Evolutionary conservation across 2,888 invertebrate genomes (phyloP).

Genomic region (Apomyelois bistriatella): DNA sequence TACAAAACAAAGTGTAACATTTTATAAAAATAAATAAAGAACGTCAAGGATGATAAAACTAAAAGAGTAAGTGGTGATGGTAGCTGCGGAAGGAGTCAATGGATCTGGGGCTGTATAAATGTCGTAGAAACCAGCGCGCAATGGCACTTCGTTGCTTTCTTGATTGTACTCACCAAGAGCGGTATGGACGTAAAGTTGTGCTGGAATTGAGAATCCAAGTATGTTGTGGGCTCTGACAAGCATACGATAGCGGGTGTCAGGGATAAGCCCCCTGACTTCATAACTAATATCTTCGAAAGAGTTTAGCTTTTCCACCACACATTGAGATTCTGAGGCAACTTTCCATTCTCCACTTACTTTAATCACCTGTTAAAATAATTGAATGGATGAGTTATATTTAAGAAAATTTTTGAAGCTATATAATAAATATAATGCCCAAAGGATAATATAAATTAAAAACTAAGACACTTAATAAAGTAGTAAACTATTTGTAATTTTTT

Average conservation of each 20-base stretch:
- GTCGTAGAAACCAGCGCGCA: conserved; percentile 73
- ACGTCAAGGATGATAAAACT: conserved; percentile 49
- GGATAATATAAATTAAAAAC: not conserved
- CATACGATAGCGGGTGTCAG: conserved; percentile 91
- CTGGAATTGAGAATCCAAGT: conserved; percentile 90
- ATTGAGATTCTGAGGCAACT: conserved; percentile 73
- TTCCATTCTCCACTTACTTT: conserved; percentile 85
- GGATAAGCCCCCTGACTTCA: conserved; percentile 84
- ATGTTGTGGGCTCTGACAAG: conserved; percentile 92
- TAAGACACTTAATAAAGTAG: not conserved
- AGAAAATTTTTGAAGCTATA: no score
- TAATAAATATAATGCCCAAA: no score
- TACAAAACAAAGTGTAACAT: conserved; percentile 38
- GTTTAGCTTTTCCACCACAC: conserved; percentile 80
- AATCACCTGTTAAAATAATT: conserved; percentile 71
- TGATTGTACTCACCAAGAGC: conserved; percentile 89
- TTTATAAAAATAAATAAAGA: conserved; percentile 62
- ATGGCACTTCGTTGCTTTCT: conserved; percentile 67
- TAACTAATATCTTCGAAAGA: conserved; percentile 82
- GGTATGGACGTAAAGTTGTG: conserved; percentile 89
- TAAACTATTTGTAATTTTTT: no score
- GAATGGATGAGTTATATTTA: not conserved
- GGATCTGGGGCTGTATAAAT: conserved; percentile 67
- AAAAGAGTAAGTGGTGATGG: conserved; percentile 30
- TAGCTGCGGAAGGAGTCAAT: conserved; percentile 47